A percentile compares a stretch with the other conserved stretches of the same genome.
Evolutionary conservation across 2,797 vertebrate species (phyloP).

Genomic region (Poecilia wingei): DNA sequence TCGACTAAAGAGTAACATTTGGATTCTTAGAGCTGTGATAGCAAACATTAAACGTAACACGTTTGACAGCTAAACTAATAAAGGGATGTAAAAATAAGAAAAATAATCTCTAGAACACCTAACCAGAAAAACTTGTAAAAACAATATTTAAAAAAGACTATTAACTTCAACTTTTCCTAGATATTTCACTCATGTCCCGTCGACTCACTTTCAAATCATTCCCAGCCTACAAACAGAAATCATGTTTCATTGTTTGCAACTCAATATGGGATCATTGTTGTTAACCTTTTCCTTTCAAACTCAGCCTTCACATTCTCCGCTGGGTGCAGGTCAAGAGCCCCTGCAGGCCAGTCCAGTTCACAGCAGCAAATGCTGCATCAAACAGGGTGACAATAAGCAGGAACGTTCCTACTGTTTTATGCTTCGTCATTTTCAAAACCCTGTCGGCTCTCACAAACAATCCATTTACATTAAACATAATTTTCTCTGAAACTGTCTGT

Average conservation of each 20-base stretch:
- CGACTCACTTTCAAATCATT: not conserved
- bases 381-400: not conserved
- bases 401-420: not conserved
- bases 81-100: not conserved
- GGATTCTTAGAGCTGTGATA: not conserved
- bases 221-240: not conserved
- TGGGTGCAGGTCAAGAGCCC: conserved; percentile 3
- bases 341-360: not conserved
- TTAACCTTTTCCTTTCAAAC: not conserved
- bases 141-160: not conserved
- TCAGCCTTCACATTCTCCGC: not conserved
- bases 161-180: not conserved
- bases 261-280: not conserved
- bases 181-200: not conserved
- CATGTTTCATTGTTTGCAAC: not conserved
- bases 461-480: not conserved
- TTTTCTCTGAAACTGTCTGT: not conserved
- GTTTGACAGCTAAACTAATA: not conserved
- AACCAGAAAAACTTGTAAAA: not conserved
- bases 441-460: not conserved
- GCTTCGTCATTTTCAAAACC: not conserved
- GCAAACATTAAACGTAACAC: not conserved
- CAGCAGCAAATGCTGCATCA: not conserved
- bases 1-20: not conserved
- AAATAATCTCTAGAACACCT: not conserved